Evolutionary conservation across 2,113 vertebrate species (phyloP).

Genomic region (Labeo catla): DNA sequence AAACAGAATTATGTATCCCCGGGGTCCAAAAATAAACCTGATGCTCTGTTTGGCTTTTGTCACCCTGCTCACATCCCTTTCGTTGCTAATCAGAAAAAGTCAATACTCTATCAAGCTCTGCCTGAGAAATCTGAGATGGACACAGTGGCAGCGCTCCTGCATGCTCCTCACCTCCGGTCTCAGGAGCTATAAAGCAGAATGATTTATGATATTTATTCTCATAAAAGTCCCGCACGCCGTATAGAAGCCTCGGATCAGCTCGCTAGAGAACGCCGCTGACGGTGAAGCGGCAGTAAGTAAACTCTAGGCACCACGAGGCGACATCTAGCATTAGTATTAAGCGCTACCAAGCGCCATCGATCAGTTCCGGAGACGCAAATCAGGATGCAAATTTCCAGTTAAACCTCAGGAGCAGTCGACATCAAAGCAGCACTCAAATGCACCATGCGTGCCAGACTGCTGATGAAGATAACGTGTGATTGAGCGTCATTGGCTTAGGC

Average conservation of each 20-base stretch:
- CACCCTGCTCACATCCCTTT: constrained; percentile 37
- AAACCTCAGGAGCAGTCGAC: constrained; percentile 64
- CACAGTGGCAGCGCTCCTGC: constrained; percentile 15
- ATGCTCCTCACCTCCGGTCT: constrained; percentile 59
- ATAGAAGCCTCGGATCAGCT: constrained; percentile 48
- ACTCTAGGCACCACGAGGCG: constrained; percentile 47
- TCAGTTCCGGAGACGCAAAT: constrained; percentile 62
- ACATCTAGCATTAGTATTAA: constrained; percentile 57
- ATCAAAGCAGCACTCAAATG: constrained; percentile 66
- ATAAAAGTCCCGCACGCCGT: constrained; percentile 64
- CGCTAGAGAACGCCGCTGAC: constrained; percentile 21
- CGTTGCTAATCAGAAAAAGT: constrained; percentile 36
- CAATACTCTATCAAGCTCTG: constrained; percentile 50
- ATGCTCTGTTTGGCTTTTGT: constrained; percentile 36
- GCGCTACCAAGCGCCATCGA: constrained; percentile 57
- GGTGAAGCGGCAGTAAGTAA: constrained; percentile 57
- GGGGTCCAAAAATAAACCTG: constrained; percentile 11
- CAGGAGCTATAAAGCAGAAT: constrained; percentile 62
- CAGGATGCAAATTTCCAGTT: constrained; percentile 51
- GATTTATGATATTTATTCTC: constrained; percentile 66
- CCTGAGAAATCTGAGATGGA: constrained; percentile 16
- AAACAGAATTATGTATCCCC: constrained; percentile 1
- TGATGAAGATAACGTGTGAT: constrained; percentile 3
- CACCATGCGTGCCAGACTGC: constrained; percentile 18
- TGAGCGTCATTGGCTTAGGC: constrained; percentile 24